Base-by-base conservation (phyloP, 2,113 vertebrate genomes). In the Notothenia coriiceps region DNA sequence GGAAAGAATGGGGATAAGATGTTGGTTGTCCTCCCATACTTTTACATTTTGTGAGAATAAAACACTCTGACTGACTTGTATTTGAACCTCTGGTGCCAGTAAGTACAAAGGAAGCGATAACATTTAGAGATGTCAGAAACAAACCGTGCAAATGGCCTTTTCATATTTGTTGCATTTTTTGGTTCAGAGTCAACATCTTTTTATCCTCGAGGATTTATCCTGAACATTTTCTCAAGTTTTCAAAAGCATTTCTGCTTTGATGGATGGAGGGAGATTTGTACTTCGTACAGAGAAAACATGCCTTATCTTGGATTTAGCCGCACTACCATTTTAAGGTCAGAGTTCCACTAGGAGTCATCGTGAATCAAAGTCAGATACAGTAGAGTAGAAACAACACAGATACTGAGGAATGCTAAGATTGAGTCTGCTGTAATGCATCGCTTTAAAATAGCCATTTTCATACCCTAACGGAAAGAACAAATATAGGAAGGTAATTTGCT, bases 191-290 rank as follows among this genome's bases (percentile, higher is more conserved):
- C 74, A 80, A 70, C 60, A 83, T 75, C 40, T 70, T 86, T 84
- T 82, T 57, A 70, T 81, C 56, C 79, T 87, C 43, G 18, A 59
- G 56, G 74, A 90, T 85, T 80, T 70, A 75, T 68, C 64, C 52
- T 82, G 80, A 86, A 79, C 80, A 61, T 71, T 79, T 82, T 80
- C 40, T 79, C 46, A 43, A 52, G 70, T 88, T 92, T 92, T 89
- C 75, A 92, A 91, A 88, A 80, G 84, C 86, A 80, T 92, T 92
- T 85, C 78, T 70, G 56, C 82, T 86, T 89, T 92, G 86, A 88
- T 90, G 89, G 82, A 91, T 86, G 77, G 79, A 74, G 79, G 50
- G 57, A 88, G 82, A 88, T 92, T 86, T 88, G 82, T 86, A 71
- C 86, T 80, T 77, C 52, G 50, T 78, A 64, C 83, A 70, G 68